Evolutionary conservation across 2,888 invertebrate species (phyloP), one percentile per base, ranked within the genome.

Genomic region (Hypsopygia costalis): DNA sequence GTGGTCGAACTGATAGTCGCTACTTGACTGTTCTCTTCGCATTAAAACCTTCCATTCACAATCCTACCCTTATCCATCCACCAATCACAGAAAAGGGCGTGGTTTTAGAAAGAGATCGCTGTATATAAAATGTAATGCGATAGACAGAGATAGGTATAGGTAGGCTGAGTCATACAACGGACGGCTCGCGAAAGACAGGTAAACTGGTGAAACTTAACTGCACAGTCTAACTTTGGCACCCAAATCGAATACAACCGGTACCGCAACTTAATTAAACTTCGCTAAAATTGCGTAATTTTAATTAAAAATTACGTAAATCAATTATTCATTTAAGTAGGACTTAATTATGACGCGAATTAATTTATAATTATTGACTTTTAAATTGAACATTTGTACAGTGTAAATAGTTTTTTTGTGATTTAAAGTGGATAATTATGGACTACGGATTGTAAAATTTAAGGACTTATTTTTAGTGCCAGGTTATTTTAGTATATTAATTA

Each of bases 1-100:
- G 27, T 46, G 41, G 43, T 6, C 25, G 6, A 25, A 16, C 29
- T 10, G 21, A 16, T 21, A 27, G 27, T 29, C 9, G 46, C 51
- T 51, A 44, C 33, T 30, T 35, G 11, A 35, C 33, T 44, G 12
- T 32, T 21, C 38, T 27, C 40, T 40, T 37, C 38, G 31, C 32
- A 40, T 3, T 16, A 16, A 16, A 35, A 30, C 40, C 33, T 25
- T 25, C 31, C 21, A 37, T 46, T 42, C 49, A 36, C 50, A 53
- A 52, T 53, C 43, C 49, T 41, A 47, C 43, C 46, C 43, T 44
- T 39, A 27, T 25, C 16, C 6, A 21, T 10, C 40, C 22, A 55
- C 74, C 74, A 75, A 74, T 75, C 55, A 49, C 34, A 32, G 40
- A 0, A 7, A 11, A 52, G 55, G 74, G 80, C 69, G 79, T 69